Base-by-base conservation (phyloP, 2,888 invertebrate genomes). In the Ophonus ardosiacus region DNA sequence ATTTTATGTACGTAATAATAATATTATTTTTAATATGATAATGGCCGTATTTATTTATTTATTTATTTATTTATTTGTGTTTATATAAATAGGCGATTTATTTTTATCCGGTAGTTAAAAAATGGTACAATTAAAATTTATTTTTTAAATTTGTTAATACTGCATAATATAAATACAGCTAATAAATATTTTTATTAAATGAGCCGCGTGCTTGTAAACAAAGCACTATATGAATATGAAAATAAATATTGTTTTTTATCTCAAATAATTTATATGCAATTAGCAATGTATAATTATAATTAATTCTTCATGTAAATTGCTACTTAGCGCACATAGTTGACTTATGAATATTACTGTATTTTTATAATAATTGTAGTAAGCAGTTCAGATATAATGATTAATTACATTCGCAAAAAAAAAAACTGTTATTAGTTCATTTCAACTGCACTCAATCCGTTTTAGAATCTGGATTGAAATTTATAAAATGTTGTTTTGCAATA, bases 221-320 rank as follows among this genome's bases (percentile, higher is more conserved):
- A 51, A 51, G 10, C 43, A 51, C 43, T 51, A 51, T 51, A 51
- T 51, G 43, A 51, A 51, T 51, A 51, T 51, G 43, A 51, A 51
- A 51, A 51, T 51, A 51, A 51, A 51, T 51, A 51, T 51, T 51
- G 43, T 51, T 51, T 51, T 51, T 51, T 51, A 51, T 51, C 43
- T 63, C 21, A 18, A 63, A 63, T 63, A 63, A 63, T 63, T 63
- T 63, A 24, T 24, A 63, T 63, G 63, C 63, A 63, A 63, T 63
- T 63, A 63, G 59, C 18, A 18, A 18, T 63, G 21, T 24, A 21
- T 61, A 61, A 51, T 21, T 63, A 21, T 24, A 63, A 63, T 63
- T 63, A 63, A 63, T 21, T 63, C 24, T 63, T 7, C 63, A 63
- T 63, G 21, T 21, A 63, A 8, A 63, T 63, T 51, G 43, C 43